Conservation (phyloP, 2,113 vertebrate genomes). For the Sinocyclocheilus rhinocerous region DNA sequence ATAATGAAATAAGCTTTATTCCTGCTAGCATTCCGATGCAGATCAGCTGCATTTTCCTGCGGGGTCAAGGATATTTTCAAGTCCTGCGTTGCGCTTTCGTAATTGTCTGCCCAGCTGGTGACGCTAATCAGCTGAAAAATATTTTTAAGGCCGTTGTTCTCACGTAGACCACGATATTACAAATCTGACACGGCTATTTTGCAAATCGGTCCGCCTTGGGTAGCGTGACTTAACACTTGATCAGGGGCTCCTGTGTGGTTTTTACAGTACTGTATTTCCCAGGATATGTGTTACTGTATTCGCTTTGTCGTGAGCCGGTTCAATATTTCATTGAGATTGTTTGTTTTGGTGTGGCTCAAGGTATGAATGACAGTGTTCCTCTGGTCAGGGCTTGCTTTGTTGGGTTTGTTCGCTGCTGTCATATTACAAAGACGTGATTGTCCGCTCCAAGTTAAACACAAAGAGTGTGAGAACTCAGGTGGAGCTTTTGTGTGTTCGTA, state of each 20-base stretch:
- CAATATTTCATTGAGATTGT: slow-evolving; percentile 16
- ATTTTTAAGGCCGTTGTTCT: slow-evolving; percentile 22
- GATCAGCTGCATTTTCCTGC: slow-evolving; percentile 6
- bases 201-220: not conserved
- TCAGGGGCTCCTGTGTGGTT: not conserved
- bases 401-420: slow-evolving; percentile 18
- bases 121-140: slow-evolving; percentile 12
- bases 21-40: slow-evolving; percentile 14
- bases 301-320: slow-evolving; percentile 1
- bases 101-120: not conserved
- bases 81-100: not conserved
- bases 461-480: slow-evolving; percentile 31
- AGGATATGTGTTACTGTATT: slow-evolving; percentile 42
- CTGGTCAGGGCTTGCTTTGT: slow-evolving; percentile 29
- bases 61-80: not conserved
- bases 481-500: slow-evolving; percentile 2
- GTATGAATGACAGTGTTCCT: slow-evolving; percentile 33
- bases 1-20: slow-evolving; percentile 2
- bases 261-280: slow-evolving; percentile 54
- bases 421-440: slow-evolving; percentile 35
- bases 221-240: not conserved
- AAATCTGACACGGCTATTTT: not conserved
- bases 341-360: slow-evolving; percentile 25
- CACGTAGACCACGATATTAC: not conserved
- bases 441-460: slow-evolving; percentile 32